These are phyloP conservation scores for Smithornis capensis DNA, from an alignment of 2,113 vertebrate genomes.

Conservation along the genomic window DNA sequence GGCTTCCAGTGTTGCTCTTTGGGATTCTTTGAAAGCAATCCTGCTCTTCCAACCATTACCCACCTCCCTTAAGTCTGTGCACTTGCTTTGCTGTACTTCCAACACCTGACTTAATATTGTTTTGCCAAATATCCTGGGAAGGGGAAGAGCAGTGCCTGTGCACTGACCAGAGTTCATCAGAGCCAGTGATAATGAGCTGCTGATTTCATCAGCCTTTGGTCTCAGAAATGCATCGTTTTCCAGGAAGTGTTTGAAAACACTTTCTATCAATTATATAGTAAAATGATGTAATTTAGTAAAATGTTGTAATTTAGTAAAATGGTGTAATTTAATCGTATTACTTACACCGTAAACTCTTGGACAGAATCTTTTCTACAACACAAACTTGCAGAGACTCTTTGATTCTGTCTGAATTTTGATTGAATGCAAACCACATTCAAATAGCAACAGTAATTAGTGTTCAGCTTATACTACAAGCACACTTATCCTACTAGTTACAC, in stretches of 20 bases:
- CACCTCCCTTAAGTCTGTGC: background rate
- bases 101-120: background rate
- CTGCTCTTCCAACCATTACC: background rate
- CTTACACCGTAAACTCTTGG: background rate
- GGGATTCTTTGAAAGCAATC: background rate
- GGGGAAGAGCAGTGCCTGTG: background rate
- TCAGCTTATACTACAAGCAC: background rate
- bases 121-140: background rate
- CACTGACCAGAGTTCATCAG: background rate
- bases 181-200: conserved; percentile 14
- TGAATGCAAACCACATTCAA: conserved; percentile 16
- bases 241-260: conserved; percentile 24
- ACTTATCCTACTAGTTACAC: background rate
- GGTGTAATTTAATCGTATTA: too few relatives aligned
- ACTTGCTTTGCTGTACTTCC: background rate
- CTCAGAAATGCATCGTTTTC: conserved; percentile 26
- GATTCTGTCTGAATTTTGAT: conserved; percentile 6
- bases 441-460: background rate
- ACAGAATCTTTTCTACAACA: background rate
- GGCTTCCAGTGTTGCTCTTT: background rate
- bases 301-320: conserved; percentile 6
- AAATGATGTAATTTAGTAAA: conserved; percentile 48
- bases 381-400: background rate
- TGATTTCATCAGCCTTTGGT: conserved; percentile 29
- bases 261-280: conserved; percentile 51